Evolutionary conservation across 2,797 vertebrate genomes (phyloP).

Genomic region (Clarias laeviceps): DNA sequence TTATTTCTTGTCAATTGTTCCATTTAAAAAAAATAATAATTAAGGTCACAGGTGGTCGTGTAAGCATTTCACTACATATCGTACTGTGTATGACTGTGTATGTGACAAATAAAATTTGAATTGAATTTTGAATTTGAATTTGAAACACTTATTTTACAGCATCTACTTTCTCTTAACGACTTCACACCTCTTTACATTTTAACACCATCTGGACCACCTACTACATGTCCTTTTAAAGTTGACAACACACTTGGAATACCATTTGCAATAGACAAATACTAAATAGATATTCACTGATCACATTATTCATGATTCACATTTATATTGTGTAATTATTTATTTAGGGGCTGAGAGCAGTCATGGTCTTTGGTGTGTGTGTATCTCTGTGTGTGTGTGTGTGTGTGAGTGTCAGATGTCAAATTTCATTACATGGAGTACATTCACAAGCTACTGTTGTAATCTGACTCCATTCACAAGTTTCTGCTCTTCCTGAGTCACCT

Average conservation of each 20-base stretch:
- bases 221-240: not conserved
- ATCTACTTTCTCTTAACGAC: not conserved
- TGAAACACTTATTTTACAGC: not conserved
- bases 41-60: too few relatives aligned
- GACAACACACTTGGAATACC: not conserved
- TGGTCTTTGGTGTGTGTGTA: not conserved
- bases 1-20: too few relatives aligned
- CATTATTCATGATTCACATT: not conserved
- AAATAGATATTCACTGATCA: not conserved
- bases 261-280: not conserved
- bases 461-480: not conserved
- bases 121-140: too few relatives aligned
- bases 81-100: too few relatives aligned
- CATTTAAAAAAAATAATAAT: too few relatives aligned
- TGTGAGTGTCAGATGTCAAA: not conserved
- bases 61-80: too few relatives aligned
- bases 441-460: not conserved
- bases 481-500: not conserved
- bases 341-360: not conserved
- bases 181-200: not conserved
- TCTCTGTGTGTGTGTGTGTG: not conserved
- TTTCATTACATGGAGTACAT: not conserved
- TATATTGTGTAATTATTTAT: not conserved
- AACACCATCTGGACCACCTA: not conserved
- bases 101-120: too few relatives aligned